These are phyloP conservation scores for Vimba vimba DNA, from an alignment of 2,113 vertebrate species.

Conservation along the genomic window DNA sequence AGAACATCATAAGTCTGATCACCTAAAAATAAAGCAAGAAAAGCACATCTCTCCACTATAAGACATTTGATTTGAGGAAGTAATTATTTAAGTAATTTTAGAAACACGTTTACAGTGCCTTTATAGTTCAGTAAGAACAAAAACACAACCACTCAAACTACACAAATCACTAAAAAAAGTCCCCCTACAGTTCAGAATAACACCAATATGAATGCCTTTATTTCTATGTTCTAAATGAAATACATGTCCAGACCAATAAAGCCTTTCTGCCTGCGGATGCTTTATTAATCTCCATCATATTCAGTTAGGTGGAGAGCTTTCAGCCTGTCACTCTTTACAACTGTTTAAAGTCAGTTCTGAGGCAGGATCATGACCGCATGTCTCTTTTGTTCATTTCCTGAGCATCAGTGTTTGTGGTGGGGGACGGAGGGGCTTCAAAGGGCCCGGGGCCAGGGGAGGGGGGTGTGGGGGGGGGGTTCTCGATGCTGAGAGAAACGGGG, in stretches of 20 bases:
- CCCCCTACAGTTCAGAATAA: neutral
- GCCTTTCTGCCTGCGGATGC: neutral
- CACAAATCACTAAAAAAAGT: too few relatives aligned
- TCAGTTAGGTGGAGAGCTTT: neutral
- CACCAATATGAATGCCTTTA: neutral
- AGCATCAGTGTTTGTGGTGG: constrained; percentile 14
- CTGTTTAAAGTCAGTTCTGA: constrained; percentile 13
- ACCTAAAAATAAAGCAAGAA: too few relatives aligned
- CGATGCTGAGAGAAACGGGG: neutral
- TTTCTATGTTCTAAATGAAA: neutral
- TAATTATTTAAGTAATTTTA: too few relatives aligned
- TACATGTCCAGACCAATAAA: neutral
- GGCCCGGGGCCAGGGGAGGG: neutral
- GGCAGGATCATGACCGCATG: constrained; percentile 19
- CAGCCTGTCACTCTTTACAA: constrained; percentile 8
- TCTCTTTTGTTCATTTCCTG: constrained; percentile 50
- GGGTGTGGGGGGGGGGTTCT: too few relatives aligned
- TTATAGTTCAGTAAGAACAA: neutral
- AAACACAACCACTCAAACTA: neutral
- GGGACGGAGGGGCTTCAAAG: neutral
- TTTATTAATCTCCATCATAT: neutral
- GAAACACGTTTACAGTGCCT: neutral
- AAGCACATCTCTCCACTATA: too few relatives aligned
- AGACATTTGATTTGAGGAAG: neutral
- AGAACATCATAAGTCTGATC: neutral